Base-by-base conservation (phyloP, 2,113 vertebrate species). In the Seriola aureovittata region DNA sequence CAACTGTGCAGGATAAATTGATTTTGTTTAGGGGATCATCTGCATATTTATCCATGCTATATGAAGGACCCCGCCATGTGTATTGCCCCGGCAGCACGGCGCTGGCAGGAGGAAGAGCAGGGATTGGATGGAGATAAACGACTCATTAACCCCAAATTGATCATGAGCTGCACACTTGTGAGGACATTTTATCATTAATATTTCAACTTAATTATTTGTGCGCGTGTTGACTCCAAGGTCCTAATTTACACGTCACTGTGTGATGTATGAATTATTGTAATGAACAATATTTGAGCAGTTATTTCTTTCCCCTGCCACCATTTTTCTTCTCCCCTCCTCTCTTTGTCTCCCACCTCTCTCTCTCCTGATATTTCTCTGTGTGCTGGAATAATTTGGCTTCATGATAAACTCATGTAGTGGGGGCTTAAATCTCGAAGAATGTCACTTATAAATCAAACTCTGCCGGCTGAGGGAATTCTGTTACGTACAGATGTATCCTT, bases 61-160 rank as follows among this genome's bases (percentile, higher is more conserved):
- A 81, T 82, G 48, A 75, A 81, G 60, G 77, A 86, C 48, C 70
- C 78, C 58, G 46, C 63, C 66, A 63, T 83, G 71, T 72, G 87
- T 59, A 40, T 58, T 66, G 68, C 44, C 57, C 80, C 44, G 17
- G 81, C 86, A 70, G 78, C 74, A 14, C 10, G 8, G 70, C 50
- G 17, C 38, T 54, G 78, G 67, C 75, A 46, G 66, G 81, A 91
- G 69, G 86, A 90, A 78, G 82, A 86, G 81, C 74, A 70, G 80
- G 40, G 86, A 90, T 86, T 88, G 86, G 85, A 85, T 60, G 4
- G 65, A 94, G 93, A 95, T 91, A 87, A 94, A 95, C 87, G 90
- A 94, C 89, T 94, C 93, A 94, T 96, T 95, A 95, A 91, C 84
- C 83, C 60, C 85, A 91, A 91, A 96, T 93, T 95, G 94, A 95